These are phyloP conservation scores for Haemorhous mexicanus DNA, from an alignment of 2,113 vertebrate species.

Conservation along the genomic window DNA sequence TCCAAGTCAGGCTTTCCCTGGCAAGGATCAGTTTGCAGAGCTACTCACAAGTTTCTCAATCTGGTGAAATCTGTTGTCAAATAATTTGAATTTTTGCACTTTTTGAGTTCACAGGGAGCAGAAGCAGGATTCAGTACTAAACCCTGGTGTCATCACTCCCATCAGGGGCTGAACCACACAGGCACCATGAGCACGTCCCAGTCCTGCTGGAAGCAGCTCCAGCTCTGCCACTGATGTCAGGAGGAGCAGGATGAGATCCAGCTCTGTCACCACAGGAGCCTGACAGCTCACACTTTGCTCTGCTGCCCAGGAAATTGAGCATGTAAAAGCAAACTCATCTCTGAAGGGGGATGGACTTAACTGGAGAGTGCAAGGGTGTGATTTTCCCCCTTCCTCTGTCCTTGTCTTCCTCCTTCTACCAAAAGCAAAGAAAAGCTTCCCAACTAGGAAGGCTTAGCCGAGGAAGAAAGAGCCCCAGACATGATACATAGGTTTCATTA, in stretches of 20 bases:
- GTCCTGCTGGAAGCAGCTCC: neutral
- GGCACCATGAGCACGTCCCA: rapidly evolving
- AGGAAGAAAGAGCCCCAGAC: neutral
- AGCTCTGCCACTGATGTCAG: neutral
- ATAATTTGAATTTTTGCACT: neutral
- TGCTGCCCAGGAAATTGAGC: neutral
- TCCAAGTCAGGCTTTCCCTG: neutral
- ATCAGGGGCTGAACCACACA: neutral
- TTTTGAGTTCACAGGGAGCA: neutral
- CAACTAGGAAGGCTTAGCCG: neutral
- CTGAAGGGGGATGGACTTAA: neutral
- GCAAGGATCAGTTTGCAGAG: neutral
- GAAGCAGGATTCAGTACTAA: neutral
- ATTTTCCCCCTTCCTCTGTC: neutral
- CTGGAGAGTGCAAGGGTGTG: neutral
- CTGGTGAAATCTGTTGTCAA: neutral
- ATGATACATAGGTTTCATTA: neutral
- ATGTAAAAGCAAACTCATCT: neutral
- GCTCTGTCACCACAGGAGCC: neutral
- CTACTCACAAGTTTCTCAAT: neutral
- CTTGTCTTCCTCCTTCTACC: neutral
- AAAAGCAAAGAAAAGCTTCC: neutral
- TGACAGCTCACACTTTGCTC: neutral
- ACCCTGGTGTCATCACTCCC: neutral
- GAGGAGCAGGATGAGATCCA: neutral